Base-by-base conservation (phyloP, 2,888 invertebrate species). In the Cephus sareptanus region DNA sequence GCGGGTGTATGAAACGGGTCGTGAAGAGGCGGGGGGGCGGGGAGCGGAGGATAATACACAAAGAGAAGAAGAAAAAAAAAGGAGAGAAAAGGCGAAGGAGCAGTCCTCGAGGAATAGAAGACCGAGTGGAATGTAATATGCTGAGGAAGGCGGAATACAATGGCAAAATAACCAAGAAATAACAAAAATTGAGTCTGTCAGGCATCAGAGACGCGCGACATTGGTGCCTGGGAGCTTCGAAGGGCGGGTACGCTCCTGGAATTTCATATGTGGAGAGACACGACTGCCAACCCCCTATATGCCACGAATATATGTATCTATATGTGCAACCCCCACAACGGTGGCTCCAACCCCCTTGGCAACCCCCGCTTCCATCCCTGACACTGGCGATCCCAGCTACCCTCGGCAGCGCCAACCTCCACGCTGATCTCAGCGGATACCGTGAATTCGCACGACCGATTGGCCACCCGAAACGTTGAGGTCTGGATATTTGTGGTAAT, bases 231-330 rank as follows among this genome's bases (percentile, higher is more conserved):
- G 71, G 31, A 34, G 33, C 31, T 13, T 33, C 31, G 80, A 79
- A 79, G 82, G 83, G 79, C 76, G 80, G 79, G 80, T 89, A 78
- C 76, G 78, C 73, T 78, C 78, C 69, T 69, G 78, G 83, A 83
- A 83, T 83, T 83, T 81, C 83, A 83, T 83, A 83, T 83, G 83
- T 83, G 83, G 78, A 81, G 77, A 83, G 75, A 69, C 40, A 56
- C 75, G 74, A 69, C 68, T 69, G 35, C 35, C 4, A 76, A 76
- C 33, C 56, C 69, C 31, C 40, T 56, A 23, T 56, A 56, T 56
- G 23, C 40, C 9, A 56, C 40, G 40, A 23, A 56, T 56, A 56
- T 23, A 56, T 56, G 40, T 56, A 23, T 56, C 40, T 56, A 56
- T 56, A 56, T 6, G 40, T 56, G 40, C 40, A 15, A 40, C 78